Evolutionary conservation across 2,888 invertebrate genomes (phyloP), one percentile per base, ranked within the genome.

Genomic region (Caenorhabditis drosophilae): DNA sequence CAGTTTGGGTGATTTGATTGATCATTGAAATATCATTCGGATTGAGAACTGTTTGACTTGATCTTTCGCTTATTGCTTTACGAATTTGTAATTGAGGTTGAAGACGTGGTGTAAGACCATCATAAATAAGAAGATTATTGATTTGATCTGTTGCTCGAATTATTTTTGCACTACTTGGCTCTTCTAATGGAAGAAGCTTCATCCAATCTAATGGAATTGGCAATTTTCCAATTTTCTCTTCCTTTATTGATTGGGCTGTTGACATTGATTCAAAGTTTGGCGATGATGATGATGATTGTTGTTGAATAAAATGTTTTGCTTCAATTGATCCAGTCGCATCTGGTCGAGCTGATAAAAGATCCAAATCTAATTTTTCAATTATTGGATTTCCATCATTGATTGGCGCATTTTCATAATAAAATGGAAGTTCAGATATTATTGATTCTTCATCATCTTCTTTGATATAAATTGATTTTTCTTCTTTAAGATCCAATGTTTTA

Each of bases 361-460:
- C 50, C 27, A 64, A 64, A 20, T 64, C 53, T 16, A 64, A 34
- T 25, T 64, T 64, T 44, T 64, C 64, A 36, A 64, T 57, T 7
- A 26, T 35, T 6, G 58, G 54, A 4, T 25, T 27, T 12, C 26
- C 16, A 20, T 46, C n/a, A 16, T 25, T n/a, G 1, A 54, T 38
- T 18, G 49, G 58, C 15, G 58, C 58, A 9, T 50, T 48, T 23
- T 64, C 58, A 41, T 58, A 54, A 16, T 53, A 11, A 12, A 58
- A 35, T 18, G 50, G 54, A 16, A 64, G 31, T 3, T 64, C 64
- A 0, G 51, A 49, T 1, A 54, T 48, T 20, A 57, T 48, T 2
- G 63, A 63, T 41, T 57, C 49, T 4, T 63, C 63, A 35, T 63
- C 63, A 22, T 63, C 57, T 12, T 63, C 63, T 36, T 55, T 25